Evolutionary conservation across 2,888 invertebrate genomes (phyloP), one percentile per base, ranked within the genome.

Genomic region (Cantharis lateralis): DNA sequence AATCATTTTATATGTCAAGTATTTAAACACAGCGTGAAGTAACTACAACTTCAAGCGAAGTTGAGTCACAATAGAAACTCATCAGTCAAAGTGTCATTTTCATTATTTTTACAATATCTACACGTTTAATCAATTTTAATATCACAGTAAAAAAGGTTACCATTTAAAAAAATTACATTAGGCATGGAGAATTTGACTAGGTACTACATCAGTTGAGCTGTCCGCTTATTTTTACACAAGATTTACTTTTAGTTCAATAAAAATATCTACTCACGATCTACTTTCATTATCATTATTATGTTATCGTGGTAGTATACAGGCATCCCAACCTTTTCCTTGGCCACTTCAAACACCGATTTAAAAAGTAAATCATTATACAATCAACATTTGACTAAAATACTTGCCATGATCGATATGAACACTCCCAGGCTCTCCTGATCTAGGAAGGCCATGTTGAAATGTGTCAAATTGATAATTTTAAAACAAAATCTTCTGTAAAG

Each of bases 1-100:
- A 69, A 69, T 16, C 15, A 69, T 69, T 69, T 69, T 26, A 28
- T 32, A 28, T 69, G 69, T 69, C 28, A 69, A 48, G 28, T 69
- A 16, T 69, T 32, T 32, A 26, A 69, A 20, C 69, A 16, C 69
- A 69, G 69, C 32, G 16, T 69, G 69, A 69, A 69, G 16, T 16
- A 69, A 26, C 26, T 32, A 77, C 48, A 64, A 77, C 70, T 71
- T 26, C 77, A 70, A 66, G 72, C 32, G 32, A 70, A 63, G 70
- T 64, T 68, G 71, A 71, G 73, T 68, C 75, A 79, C 77, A 78
- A 78, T 79, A 78, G 62, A 78, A 72, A 71, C 70, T 77, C 79
- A 80, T 80, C 80, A 79, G 72, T 80, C 80, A 80, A 79, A 78
- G 72, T 78, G 80, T 80, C 80, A 80, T 61, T 70, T 72, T 32